Conservation (phyloP, 2,888 invertebrate species). For the Epinotia nisella region DNA sequence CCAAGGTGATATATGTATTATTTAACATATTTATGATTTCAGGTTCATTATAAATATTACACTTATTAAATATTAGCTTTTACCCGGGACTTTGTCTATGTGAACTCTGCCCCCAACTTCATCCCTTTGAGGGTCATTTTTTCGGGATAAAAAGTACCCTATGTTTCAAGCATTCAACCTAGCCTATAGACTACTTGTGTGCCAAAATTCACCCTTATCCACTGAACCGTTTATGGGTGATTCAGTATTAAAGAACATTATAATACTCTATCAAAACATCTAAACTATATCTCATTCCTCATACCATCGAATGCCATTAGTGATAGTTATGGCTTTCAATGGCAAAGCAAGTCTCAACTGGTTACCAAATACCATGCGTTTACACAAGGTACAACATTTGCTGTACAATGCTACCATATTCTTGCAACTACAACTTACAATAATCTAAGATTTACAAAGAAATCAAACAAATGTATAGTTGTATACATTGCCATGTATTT, state of each 20-base stretch:
- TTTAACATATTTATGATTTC: neutral
- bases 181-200: neutral
- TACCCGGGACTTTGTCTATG: neutral
- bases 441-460: neutral
- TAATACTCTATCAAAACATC: neutral
- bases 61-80: neutral
- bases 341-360: conserved; percentile 20
- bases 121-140: neutral
- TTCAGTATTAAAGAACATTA: neutral
- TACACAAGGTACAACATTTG: neutral
- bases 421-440: neutral
- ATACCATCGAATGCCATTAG: neutral
- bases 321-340: neutral
- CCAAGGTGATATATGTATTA: neutral
- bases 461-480: too few species aligned
- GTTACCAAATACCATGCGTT: conserved; percentile 22
- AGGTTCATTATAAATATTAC: neutral
- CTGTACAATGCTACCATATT: neutral
- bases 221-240: neutral
- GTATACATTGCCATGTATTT: too few species aligned
- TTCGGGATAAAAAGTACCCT: neutral
- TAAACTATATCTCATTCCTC: neutral
- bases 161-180: neutral
- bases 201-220: neutral
- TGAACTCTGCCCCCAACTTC: neutral